Percentiles rank a stretch among this genome's conserved stretches.
These are phyloP conservation scores for Chironomus striatipennis DNA, from an alignment of 1,140 invertebrate species.

Conservation along the genomic window DNA sequence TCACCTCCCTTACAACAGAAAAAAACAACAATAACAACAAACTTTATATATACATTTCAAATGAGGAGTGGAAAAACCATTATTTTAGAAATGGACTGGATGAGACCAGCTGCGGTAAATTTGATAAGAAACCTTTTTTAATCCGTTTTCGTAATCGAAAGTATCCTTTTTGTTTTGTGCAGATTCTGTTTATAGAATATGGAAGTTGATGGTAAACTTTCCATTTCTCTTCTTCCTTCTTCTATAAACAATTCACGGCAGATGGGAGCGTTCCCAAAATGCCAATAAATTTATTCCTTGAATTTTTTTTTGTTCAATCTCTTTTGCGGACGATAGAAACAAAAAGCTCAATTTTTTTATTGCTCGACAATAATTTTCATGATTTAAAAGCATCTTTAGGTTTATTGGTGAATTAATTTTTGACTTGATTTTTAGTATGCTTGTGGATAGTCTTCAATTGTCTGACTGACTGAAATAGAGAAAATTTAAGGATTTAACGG, in stretches of 20 bases:
- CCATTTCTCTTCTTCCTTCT: too few relatives aligned
- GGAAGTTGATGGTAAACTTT: not conserved
- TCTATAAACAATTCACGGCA: not conserved
- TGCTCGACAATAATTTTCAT: constrained; percentile 8
- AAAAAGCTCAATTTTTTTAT: not conserved
- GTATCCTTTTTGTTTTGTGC: constrained; percentile 6
- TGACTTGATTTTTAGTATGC: too few relatives aligned
- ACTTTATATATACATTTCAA: not conserved
- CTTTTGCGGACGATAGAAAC: not conserved
- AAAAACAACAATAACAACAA: not conserved
- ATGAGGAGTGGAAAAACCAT: constrained; percentile 6
- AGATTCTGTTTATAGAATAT: constrained; percentile 1
- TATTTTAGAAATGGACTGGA: not conserved
- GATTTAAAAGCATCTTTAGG: not conserved
- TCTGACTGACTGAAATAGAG: too few relatives aligned
- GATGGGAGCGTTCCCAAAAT: constrained; percentile 1
- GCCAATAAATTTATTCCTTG: constrained; percentile 3
- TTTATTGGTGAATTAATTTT: not conserved
- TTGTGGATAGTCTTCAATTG: too few relatives aligned
- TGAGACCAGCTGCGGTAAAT: constrained; percentile 10
- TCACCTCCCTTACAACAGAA: not conserved
- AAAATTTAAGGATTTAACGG: not conserved
- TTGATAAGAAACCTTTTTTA: constrained; percentile 24
- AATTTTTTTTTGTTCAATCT: not conserved
- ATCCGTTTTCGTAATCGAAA: constrained; percentile 23